These are phyloP conservation scores for Synanthedon vespiformis DNA, from an alignment of 2,888 invertebrate species.

Conservation along the genomic window DNA sequence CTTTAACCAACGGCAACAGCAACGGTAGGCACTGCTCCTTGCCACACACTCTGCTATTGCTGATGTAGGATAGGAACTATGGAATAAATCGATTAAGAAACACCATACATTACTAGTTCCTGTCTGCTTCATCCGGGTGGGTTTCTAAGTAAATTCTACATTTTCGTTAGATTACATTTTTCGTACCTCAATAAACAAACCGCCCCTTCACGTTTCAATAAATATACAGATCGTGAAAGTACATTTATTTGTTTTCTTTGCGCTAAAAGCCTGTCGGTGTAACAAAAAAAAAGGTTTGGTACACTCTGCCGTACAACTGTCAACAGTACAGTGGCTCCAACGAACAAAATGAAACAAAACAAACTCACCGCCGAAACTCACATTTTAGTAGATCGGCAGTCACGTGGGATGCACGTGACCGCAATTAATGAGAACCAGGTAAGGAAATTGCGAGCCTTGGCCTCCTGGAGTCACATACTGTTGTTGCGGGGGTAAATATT, in stretches of 20 bases:
- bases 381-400: slow-evolving; percentile 19
- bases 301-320: slow-evolving; percentile 5
- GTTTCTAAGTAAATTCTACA: too few relatives aligned
- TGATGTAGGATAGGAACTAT: not conserved
- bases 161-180: too few relatives aligned
- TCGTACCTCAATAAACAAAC: too few relatives aligned
- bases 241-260: not conserved
- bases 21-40: not conserved
- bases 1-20: not conserved
- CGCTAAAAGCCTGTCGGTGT: not conserved
- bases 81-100: too few relatives aligned
- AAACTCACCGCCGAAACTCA: slow-evolving; percentile 20
- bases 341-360: slow-evolving; percentile 10
- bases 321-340: slow-evolving; percentile 7
- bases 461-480: slow-evolving; percentile 7
- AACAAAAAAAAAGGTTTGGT: not conserved
- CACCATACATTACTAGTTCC: too few relatives aligned
- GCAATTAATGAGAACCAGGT: slow-evolving; percentile 52
- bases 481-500: too few relatives aligned
- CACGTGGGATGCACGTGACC: slow-evolving; percentile 45
- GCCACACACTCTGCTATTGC: not conserved
- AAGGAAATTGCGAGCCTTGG: slow-evolving; percentile 37
- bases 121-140: too few relatives aligned
- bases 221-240: too few relatives aligned
- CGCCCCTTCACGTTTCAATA: too few relatives aligned